Evolutionary conservation across 2,888 invertebrate species (phyloP).

Genomic region (Onthophagus sagittarius): DNA sequence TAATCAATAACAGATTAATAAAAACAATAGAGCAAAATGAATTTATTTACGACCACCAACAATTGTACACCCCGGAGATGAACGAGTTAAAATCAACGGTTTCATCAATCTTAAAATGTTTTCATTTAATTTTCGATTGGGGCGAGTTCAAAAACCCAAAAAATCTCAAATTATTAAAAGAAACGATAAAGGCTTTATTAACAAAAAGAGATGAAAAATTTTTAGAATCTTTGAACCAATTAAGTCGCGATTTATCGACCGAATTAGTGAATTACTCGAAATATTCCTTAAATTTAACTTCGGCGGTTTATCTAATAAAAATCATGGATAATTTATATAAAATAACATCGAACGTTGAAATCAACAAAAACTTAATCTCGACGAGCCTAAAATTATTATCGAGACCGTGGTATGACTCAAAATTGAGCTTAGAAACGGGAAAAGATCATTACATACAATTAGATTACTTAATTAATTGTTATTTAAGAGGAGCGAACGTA

Average conservation of each 20-base stretch:
- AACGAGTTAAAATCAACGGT: constrained; percentile 50
- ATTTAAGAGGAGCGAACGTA: constrained; percentile 58
- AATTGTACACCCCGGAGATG: constrained; percentile 53
- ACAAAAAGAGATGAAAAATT: constrained; percentile 35
- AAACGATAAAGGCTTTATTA: constrained; percentile 54
- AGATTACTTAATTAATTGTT: constrained; percentile 62
- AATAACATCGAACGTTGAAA: constrained; percentile 38
- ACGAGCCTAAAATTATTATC: constrained; percentile 57
- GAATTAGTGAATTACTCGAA: constrained; percentile 51
- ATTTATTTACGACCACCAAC: constrained; percentile 55
- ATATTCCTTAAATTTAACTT: constrained; percentile 54
- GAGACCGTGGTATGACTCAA: constrained; percentile 64
- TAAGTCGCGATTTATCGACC: constrained; percentile 45
- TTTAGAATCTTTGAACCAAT: constrained; percentile 40
- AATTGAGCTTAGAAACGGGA: constrained; percentile 63
- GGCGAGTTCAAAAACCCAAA: constrained; percentile 46
- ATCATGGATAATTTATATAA: constrained; percentile 52
- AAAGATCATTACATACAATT: constrained; percentile 47
- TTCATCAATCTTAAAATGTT: constrained; percentile 44
- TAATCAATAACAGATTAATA: constrained; percentile 44
- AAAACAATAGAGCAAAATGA: constrained; percentile 52
- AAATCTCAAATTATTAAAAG: constrained; percentile 44
- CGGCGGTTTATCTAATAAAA: constrained; percentile 55
- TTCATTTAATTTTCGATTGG: constrained; percentile 53
- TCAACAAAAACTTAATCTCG: constrained; percentile 51